Evolutionary conservation across 2,113 vertebrate species (phyloP), one percentile per base, ranked within the genome.

Genomic region (Pao palembangensis): DNA sequence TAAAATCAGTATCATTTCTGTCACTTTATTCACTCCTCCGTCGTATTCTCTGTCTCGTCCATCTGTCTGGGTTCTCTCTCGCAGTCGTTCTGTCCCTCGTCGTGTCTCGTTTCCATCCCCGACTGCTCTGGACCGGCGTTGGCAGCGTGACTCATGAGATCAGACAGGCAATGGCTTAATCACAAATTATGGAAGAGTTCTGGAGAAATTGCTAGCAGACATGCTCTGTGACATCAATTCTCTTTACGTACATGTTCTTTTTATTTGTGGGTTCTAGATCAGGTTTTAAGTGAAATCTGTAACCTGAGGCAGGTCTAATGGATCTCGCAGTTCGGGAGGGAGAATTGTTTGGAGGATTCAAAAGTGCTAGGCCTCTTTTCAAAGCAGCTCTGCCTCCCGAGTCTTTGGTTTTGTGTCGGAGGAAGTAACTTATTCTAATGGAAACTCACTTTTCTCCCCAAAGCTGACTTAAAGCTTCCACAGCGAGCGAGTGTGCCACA

Each of bases 71-170:
- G 25, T 18, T 14, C 28, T 23, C 46, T 74, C 16, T 21, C 28
- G 6, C 23, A 21, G 1, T 28, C 43, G 55, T 41, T 58, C 50
- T 18, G 18, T 38, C 50, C 23, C 50, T 55, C 52, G 2, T 52
- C 14, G 1, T 42, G 28, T 55, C 53, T 42, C 44, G 13, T 51
- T n/a, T 31, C 43, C 34, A n/a, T 58, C 23, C 58, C 38, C 43
- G 10, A 57, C 38, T 64, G 60, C 49, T 52, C 58, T 38, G 48
- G 10, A 43, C 41, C 5, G 65, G 41, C 19, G 61, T 18, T 16
- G 0, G 52, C 49, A 56, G 42, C 11, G 53, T 77, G 80, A 83
- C 58, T 83, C 74, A 80, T 67, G 55, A 64, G 75, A 49, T 6
- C 62, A 71, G 51, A 63, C 31, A 31, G 42, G 49, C 43, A 51